Evolutionary conservation across 1,140 invertebrate genomes (phyloP).

Genomic region (Nasonia giraulti): DNA sequence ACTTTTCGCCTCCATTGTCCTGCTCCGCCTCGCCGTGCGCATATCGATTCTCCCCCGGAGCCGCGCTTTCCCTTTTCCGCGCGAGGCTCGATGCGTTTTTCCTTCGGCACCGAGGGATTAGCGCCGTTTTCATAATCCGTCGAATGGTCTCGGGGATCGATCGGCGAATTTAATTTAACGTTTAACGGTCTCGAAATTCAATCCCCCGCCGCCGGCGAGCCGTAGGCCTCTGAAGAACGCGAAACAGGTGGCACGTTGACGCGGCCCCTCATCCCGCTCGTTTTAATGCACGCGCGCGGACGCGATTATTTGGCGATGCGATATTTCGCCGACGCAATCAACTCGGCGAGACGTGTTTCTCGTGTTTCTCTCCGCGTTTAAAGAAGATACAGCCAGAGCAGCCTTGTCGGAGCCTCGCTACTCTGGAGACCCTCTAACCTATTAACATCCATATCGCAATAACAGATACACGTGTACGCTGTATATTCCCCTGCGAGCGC

Average conservation of each 20-base stretch:
- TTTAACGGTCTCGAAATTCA: no score
- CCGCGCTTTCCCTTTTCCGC: not conserved
- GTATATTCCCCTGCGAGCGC: conserved; percentile 39
- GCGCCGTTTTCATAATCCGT: no score
- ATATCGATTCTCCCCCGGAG: not conserved
- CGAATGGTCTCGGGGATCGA: no score
- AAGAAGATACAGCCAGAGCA: conserved; percentile 49
- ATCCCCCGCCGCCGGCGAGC: no score
- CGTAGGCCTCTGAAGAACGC: conserved; percentile 47
- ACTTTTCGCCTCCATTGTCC: conserved; percentile 9
- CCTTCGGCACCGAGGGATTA: no score
- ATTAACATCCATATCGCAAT: conserved; percentile 73
- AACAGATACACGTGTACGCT: conserved; percentile 65
- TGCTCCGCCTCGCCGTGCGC: not conserved
- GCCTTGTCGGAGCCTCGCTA: conserved; percentile 45
- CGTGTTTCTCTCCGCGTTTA: no score
- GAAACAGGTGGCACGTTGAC: conserved; percentile 52
- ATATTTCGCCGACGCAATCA: no score
- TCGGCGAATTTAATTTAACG: no score
- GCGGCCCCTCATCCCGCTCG: not conserved
- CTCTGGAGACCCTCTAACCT: conserved; percentile 71
- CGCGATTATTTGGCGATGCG: no score
- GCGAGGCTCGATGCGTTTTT: no score
- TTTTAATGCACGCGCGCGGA: no score
- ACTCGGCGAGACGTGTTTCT: no score